phyloP scores from a whole-genome alignment of 1,140 invertebrate genomes.

The Bombus terrestris region DNA sequence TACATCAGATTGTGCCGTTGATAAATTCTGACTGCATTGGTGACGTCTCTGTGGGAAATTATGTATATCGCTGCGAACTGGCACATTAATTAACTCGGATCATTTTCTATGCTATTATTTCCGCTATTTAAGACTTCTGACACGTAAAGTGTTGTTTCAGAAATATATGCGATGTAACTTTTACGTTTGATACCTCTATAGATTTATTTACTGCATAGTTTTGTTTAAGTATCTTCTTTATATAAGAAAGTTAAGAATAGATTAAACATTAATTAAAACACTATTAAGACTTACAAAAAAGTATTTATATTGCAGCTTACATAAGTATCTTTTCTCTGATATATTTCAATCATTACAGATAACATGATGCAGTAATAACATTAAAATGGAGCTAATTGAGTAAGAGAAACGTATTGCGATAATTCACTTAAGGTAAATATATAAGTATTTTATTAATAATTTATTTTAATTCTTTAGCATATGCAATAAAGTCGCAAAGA shows the following conservation, averaged over 20 bases:
- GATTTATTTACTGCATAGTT: no score
- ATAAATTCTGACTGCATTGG: neutral
- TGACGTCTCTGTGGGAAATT: conserved; percentile 18
- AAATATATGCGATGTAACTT: neutral
- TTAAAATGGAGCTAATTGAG: neutral
- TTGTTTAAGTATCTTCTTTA: neutral
- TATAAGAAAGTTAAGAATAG: neutral
- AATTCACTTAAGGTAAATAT: neutral
- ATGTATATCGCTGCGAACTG: conserved; percentile 11
- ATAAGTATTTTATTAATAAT: neutral
- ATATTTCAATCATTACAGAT: neutral
- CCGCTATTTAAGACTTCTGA: conserved; percentile 14
- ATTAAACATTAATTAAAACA: no score
- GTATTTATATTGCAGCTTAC: neutral
- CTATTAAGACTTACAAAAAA: neutral
- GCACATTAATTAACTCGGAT: conserved; percentile 39
- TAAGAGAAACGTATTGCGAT: no score
- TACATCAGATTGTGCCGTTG: conserved; percentile 2
- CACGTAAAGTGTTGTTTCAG: neutral
- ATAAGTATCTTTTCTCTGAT: neutral
- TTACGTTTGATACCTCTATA: no score
- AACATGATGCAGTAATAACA: no score
- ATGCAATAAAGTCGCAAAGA: no score
- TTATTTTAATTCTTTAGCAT: neutral
- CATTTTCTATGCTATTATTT: conserved; percentile 8